phyloP scores from a whole-genome alignment of 2,888 invertebrate species.

The Cenopis cana region DNA sequence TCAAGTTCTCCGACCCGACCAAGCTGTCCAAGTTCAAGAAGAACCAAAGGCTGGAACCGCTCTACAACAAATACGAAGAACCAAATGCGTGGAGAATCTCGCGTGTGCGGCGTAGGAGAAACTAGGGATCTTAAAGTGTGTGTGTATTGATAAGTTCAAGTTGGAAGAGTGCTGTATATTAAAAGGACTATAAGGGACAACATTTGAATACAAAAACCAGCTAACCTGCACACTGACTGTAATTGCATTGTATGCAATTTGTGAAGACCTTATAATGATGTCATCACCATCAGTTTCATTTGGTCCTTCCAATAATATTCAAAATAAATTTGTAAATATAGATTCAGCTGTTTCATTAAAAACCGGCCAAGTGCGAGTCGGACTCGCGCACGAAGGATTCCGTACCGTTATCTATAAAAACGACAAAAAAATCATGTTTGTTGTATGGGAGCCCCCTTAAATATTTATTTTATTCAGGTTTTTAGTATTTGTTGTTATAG shows the following conservation, averaged over 20 bases:
- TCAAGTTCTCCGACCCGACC: slow-evolving; percentile 99
- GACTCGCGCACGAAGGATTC: too few species aligned
- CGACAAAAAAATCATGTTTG: too few species aligned
- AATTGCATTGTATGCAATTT: background rate
- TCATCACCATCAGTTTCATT: slow-evolving; percentile 1
- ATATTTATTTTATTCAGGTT: too few species aligned
- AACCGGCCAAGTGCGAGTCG: too few species aligned
- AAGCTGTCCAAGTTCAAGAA: slow-evolving; percentile 99
- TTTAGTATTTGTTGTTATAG: too few species aligned
- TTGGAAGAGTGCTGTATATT: background rate
- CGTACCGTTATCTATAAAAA: too few species aligned
- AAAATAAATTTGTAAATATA: slow-evolving; percentile 1
- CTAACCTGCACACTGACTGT: background rate
- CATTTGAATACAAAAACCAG: background rate
- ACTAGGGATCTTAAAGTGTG: slow-evolving; percentile 81
- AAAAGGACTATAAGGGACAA: background rate
- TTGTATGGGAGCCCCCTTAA: too few species aligned
- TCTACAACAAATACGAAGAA: slow-evolving; percentile 99
- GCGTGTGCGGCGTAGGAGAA: slow-evolving; percentile 93
- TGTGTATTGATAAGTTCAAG: background rate
- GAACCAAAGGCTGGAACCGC: slow-evolving; percentile 98
- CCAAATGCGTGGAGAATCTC: slow-evolving; percentile 99
- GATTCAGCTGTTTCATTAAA: background rate
- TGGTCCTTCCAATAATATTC: background rate
- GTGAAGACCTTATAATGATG: background rate